phyloP scores from a whole-genome alignment of 2,113 vertebrate genomes.

The Sterna hirundo region DNA sequence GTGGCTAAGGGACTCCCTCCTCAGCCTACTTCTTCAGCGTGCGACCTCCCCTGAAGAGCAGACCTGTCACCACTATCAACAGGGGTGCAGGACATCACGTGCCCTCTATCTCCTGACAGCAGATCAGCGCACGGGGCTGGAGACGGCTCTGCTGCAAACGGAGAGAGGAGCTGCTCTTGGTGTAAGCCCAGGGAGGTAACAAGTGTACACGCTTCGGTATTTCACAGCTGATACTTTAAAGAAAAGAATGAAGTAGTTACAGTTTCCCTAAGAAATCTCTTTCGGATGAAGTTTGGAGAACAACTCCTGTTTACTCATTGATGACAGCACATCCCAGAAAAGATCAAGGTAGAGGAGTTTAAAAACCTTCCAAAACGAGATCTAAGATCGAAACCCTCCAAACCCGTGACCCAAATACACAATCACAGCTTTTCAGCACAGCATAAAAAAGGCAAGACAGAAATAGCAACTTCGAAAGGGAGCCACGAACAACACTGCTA shows the following conservation, averaged over 20 bases:
- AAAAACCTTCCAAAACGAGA: neutral
- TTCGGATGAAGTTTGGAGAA: neutral
- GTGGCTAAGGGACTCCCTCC: neutral
- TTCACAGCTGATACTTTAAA: neutral
- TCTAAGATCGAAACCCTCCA: neutral
- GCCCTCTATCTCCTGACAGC: rapidly evolving
- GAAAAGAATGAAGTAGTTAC: neutral
- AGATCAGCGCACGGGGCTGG: neutral
- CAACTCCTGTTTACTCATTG: neutral
- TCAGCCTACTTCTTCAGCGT: neutral
- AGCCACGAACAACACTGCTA: neutral
- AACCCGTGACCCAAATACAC: neutral
- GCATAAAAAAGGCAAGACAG: neutral
- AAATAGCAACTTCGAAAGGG: slow-evolving; percentile 11
- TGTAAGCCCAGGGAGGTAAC: neutral
- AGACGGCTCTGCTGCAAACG: rapidly evolving
- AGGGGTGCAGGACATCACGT: neutral
- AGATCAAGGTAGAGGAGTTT: neutral
- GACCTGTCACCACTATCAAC: neutral
- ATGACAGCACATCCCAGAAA: neutral
- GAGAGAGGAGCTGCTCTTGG: neutral
- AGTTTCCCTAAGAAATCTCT: neutral
- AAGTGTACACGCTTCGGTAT: neutral
- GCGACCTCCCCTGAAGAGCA: neutral
- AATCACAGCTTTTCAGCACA: neutral